Evolutionary conservation across 1,140 invertebrate species (phyloP).

Genomic region (Apis cerana): DNA sequence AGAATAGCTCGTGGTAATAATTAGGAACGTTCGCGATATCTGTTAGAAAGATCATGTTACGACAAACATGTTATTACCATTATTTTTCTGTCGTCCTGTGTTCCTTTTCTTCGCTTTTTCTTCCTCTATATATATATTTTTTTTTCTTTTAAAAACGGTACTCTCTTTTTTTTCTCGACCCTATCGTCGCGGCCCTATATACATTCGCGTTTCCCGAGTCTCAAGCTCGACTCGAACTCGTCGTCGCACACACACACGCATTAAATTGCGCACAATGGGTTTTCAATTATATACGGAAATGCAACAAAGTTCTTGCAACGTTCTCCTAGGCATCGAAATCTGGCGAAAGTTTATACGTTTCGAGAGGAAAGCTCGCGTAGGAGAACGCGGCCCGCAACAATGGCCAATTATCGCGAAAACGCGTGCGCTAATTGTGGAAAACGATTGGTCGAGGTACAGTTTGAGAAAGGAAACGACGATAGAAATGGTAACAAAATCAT

Average conservation of each 20-base stretch:
- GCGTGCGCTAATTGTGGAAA: slow-evolving; percentile 10
- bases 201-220: neutral
- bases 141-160: neutral
- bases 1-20: slow-evolving; percentile 29
- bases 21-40: slow-evolving; percentile 21
- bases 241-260: neutral
- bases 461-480: neutral
- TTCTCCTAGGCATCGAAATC: neutral
- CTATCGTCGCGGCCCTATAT: too few relatives aligned
- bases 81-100: slow-evolving; percentile 9
- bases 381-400: neutral
- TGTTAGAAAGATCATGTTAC: slow-evolving; percentile 6
- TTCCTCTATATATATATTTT: too few relatives aligned
- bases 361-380: neutral
- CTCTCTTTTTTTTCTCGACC: neutral
- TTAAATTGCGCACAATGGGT: slow-evolving; percentile 24
- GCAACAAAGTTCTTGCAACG: slow-evolving; percentile 3
- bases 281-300: slow-evolving; percentile 20
- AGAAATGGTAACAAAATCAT: neutral
- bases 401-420: slow-evolving; percentile 1
- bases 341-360: neutral
- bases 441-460: neutral
- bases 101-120: neutral
- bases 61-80: slow-evolving; percentile 21
- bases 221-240: neutral